phyloP scores from a whole-genome alignment of 2,113 vertebrate species.

The Barbus barbus region DNA sequence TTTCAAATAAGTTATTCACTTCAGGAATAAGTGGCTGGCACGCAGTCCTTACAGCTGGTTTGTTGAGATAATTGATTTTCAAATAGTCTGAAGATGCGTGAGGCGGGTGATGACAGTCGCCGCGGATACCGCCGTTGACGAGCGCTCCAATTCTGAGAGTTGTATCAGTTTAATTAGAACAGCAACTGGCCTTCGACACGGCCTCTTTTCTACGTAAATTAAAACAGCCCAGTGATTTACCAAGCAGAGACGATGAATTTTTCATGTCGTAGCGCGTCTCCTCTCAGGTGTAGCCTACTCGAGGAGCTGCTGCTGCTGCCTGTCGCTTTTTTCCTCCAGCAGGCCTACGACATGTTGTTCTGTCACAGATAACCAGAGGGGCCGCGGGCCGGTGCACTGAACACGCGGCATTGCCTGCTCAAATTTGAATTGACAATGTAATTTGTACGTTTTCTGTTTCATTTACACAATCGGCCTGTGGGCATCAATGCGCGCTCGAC shows the following conservation, averaged over 20 bases:
- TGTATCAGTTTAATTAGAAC: constrained; percentile 83
- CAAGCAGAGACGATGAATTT: constrained; percentile 80
- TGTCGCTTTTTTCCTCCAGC: constrained; percentile 67
- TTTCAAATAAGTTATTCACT: constrained; percentile 94
- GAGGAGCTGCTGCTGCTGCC: constrained; percentile 77
- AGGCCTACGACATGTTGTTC: constrained; percentile 77
- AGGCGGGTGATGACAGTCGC: constrained; percentile 77
- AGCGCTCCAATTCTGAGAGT: constrained; percentile 72
- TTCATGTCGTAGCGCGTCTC: constrained; percentile 76
- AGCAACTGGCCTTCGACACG: constrained; percentile 78
- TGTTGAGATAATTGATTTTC: constrained; percentile 96
- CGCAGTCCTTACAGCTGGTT: constrained; percentile 88
- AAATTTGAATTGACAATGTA: constrained; percentile 88
- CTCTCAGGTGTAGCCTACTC: constrained; percentile 74
- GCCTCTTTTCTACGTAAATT: constrained; percentile 80
- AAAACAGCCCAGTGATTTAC: constrained; percentile 78
- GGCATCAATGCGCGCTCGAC: constrained; percentile 79
- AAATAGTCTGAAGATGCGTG: constrained; percentile 88
- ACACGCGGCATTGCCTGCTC: constrained; percentile 91
- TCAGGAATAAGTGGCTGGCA: constrained; percentile 89
- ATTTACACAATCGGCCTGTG: constrained; percentile 74
- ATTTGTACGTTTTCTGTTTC: constrained; percentile 90
- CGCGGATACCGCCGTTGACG: constrained; percentile 51
- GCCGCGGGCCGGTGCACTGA: constrained; percentile 78
- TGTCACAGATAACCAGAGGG: constrained; percentile 91